Conservation (phyloP, 2,888 invertebrate species). For the Hyposoter didymator region DNA sequence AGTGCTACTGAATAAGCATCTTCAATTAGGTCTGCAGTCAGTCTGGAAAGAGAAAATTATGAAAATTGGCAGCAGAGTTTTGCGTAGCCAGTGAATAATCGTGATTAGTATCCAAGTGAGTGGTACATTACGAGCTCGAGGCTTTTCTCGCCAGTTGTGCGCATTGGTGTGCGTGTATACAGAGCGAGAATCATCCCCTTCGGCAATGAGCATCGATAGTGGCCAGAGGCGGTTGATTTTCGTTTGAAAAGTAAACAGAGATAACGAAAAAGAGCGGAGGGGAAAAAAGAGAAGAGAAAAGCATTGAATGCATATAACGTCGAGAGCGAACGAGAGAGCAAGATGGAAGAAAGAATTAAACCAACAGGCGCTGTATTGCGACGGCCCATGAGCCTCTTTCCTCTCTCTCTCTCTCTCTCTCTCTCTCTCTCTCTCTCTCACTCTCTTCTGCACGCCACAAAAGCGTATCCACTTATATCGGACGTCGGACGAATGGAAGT, state of each 20-base stretch:
- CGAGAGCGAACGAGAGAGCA: conserved; percentile 38
- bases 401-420: conserved; percentile 9
- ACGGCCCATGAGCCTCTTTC: conserved; percentile 6
- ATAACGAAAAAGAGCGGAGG: conserved; percentile 22
- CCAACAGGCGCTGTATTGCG: conserved; percentile 50
- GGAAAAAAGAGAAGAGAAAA: conserved; percentile 31
- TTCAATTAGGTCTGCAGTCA: conserved; percentile 2
- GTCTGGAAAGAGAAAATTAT: not conserved
- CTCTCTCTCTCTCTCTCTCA: not conserved
- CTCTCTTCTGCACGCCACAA: conserved; percentile 37
- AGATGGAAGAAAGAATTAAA: conserved; percentile 55
- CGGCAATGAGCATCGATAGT: conserved; percentile 36
- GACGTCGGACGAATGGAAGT: conserved; percentile 62
- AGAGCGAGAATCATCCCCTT: conserved; percentile 7
- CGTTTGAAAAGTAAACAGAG: conserved; percentile 52
- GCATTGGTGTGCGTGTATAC: conserved; percentile 1
- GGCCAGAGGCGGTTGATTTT: conserved; percentile 36
- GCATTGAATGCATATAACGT: conserved; percentile 20
- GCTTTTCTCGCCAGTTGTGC: conserved; percentile 31
- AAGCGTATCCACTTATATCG: conserved; percentile 67
- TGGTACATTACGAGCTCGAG: conserved; percentile 42
- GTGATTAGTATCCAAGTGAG: conserved; percentile 48
- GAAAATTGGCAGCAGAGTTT: conserved; percentile 4
- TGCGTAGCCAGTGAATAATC: conserved; percentile 2
- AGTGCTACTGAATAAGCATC: not conserved